Conservation (phyloP, 2,797 vertebrate species). For the Clarias pachynema region DNA sequence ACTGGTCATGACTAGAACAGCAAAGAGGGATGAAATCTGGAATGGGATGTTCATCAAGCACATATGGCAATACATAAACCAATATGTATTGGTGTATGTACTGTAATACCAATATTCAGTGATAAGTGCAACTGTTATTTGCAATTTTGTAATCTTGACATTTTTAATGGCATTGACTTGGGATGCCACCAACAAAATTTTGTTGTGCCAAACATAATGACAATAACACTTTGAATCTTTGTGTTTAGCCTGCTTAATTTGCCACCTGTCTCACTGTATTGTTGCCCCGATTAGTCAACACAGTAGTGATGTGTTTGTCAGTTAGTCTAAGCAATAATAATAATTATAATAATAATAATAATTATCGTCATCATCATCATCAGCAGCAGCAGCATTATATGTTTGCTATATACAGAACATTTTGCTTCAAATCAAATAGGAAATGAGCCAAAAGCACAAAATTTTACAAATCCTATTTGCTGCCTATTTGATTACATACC, state of each 20-base stretch:
- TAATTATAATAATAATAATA: not conserved
- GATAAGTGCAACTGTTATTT: not conserved
- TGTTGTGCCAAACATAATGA: not conserved
- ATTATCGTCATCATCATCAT: not conserved
- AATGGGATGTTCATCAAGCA: not conserved
- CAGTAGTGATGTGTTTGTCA: not conserved
- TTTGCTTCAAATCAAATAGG: not conserved
- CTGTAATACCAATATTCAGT: not conserved
- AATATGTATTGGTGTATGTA: too few relatives aligned
- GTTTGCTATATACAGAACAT: not conserved
- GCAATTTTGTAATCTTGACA: not conserved
- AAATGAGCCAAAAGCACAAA: not conserved
- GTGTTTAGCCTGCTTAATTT: not conserved
- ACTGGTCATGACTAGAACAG: not conserved
- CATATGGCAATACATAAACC: not conserved
- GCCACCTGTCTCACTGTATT: not conserved
- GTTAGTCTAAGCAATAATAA: not conserved
- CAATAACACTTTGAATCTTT: not conserved
- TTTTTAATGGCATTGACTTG: not conserved
- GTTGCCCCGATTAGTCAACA: not conserved
- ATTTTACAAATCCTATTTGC: not conserved
- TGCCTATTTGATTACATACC: not conserved
- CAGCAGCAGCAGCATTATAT: not conserved
- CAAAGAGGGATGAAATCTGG: not conserved
- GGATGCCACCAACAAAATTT: not conserved